A percentile compares a stretch with the other conserved stretches of the same genome.
These are phyloP conservation scores for Malacoraja senta DNA, from an alignment of 2,797 vertebrate genomes.

Conservation along the genomic window DNA sequence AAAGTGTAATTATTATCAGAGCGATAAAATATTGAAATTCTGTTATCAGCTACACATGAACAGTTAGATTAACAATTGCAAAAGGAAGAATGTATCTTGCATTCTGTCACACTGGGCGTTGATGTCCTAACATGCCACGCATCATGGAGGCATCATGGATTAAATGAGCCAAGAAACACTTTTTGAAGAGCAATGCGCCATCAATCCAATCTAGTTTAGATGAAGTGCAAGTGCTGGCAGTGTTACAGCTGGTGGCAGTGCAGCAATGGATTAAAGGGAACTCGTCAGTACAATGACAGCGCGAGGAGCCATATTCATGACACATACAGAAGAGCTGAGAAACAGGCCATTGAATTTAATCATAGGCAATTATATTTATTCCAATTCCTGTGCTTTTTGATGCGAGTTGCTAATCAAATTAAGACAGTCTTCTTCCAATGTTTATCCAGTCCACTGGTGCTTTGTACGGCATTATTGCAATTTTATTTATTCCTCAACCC, in stretches of 20 bases:
- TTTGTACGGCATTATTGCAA: background rate
- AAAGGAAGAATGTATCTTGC: background rate
- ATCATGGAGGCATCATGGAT: constrained; percentile 19
- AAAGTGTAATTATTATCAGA: background rate
- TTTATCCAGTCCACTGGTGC: background rate
- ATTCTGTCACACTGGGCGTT: constrained; percentile 21
- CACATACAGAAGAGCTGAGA: background rate
- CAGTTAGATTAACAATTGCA: background rate
- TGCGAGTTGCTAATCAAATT: background rate
- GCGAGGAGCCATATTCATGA: background rate
- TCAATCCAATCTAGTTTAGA: constrained; percentile 34
- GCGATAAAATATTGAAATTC: background rate
- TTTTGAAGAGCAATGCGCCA: constrained; percentile 18
- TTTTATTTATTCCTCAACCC: background rate
- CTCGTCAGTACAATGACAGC: constrained; percentile 4
- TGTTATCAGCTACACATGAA: background rate
- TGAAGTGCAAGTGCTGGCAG: constrained; percentile 4
- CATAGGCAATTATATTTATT: background rate
- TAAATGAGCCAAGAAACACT: constrained; percentile 25
- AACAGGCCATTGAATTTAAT: background rate
- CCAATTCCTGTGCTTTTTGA: background rate
- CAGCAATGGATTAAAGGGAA: constrained; percentile 23
- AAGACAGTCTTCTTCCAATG: background rate
- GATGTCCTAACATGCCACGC: constrained; percentile 5
- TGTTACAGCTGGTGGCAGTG: background rate